Conservation (phyloP, 2,113 vertebrate genomes). For the Saguinus imperator region DNA sequence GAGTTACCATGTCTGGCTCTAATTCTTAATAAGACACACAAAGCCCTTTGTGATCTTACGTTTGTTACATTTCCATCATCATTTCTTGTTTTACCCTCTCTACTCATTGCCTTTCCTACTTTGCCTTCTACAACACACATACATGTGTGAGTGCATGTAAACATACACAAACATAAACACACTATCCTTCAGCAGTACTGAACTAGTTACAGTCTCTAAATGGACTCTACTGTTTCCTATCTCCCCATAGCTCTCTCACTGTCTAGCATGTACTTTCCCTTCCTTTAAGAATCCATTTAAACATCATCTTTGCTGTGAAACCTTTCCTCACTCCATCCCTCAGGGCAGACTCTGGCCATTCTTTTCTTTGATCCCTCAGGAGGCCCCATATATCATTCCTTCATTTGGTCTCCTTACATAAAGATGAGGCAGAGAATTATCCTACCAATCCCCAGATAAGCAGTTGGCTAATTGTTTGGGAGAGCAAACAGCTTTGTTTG, state of each 20-base stretch:
- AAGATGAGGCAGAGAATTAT: neutral
- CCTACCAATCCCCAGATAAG: neutral
- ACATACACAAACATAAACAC: neutral
- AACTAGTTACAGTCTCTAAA: neutral
- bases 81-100: neutral
- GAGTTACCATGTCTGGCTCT: neutral
- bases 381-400: neutral
- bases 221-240: neutral
- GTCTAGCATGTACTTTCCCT: neutral
- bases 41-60: neutral
- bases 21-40: neutral
- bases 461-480: neutral
- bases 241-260: neutral
- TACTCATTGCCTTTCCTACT: neutral
- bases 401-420: neutral
- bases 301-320: neutral
- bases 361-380: neutral
- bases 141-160: rapidly evolving
- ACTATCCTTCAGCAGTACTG: neutral
- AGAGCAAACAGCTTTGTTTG: neutral
- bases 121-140: neutral
- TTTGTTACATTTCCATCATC: neutral
- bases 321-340: neutral
- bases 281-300: neutral
- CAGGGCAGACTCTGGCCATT: neutral